Evolutionary conservation across 2,888 invertebrate genomes (phyloP).

Genomic region (Aproaerema taeniolella): DNA sequence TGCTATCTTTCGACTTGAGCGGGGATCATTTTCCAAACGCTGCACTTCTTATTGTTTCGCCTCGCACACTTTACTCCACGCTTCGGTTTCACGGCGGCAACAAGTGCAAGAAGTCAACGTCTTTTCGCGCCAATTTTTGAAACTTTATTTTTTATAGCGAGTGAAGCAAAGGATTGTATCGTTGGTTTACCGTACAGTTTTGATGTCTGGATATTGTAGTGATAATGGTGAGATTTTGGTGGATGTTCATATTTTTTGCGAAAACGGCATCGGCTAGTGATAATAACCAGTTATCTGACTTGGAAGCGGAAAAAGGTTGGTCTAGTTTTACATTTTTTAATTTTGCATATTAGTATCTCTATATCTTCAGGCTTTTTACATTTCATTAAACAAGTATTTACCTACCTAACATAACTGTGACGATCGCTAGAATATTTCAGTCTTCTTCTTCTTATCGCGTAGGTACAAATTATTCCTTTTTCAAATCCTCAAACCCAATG

Average conservation of each 20-base stretch:
- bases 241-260: slow-evolving; percentile 70
- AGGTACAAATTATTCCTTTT: too few species aligned
- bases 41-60: slow-evolving; percentile 61
- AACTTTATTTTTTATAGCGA: slow-evolving; percentile 32
- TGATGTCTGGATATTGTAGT: slow-evolving; percentile 55
- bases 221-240: slow-evolving; percentile 72
- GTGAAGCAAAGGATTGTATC: slow-evolving; percentile 14
- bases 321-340: too few species aligned
- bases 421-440: too few species aligned
- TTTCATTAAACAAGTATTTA: too few species aligned
- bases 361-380: too few species aligned
- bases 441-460: too few species aligned
- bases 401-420: too few species aligned
- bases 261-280: slow-evolving; percentile 67
- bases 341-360: too few species aligned
- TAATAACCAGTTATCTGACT: slow-evolving; percentile 48
- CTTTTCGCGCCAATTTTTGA: slow-evolving; percentile 41
- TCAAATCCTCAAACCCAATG: too few species aligned
- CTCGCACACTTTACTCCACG: slow-evolving; percentile 56
- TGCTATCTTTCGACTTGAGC: slow-evolving; percentile 35
- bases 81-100: slow-evolving; percentile 55
- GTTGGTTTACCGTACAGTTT: slow-evolving; percentile 34
- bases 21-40: slow-evolving; percentile 69
- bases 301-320: slow-evolving; percentile 58
- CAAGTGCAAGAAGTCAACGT: slow-evolving; percentile 51